Evolutionary conservation across 2,797 vertebrate species (phyloP), one percentile per base, ranked within the genome.

Genomic region (Myotis vivesi): DNA sequence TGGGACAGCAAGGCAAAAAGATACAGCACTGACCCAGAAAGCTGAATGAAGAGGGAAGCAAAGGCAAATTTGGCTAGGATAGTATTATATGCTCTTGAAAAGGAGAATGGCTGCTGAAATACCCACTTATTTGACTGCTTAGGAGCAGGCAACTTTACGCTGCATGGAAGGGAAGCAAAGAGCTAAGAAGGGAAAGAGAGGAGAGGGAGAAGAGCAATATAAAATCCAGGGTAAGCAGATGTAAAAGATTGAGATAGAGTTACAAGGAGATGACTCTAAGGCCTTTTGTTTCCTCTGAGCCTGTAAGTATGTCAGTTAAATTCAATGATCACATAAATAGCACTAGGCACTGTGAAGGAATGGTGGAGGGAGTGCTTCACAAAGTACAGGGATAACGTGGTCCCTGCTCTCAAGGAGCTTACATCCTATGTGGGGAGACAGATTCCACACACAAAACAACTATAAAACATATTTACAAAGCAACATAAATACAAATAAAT

Each of bases 401-500:
- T 83, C 90, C 87, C 82, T 96, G 75, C 94, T 91, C 88, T 80
- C 64, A 86, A 36, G 69, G 94, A 94, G 92, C 91, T 97, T 94
- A 97, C 94, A 95, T 82, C 51, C 82, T 95, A 41, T 17, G 88
- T 57, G 55, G 69, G 69, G 64, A 93, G 49, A 93, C 71, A 94
- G 51, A 84, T 23, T 23, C 68, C 87, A 88, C 57, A 38, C 23
- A 53, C 12, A 89, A 85, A 94, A 88, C 8, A 82, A 95, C 59
- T 89, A 86, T n/a, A 69, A 95, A 95, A 94, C 66, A 77, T 85
- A 94, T 86, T 95, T 95, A 95, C 93, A 96, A 87, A 96, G 85
- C 81, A 92, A 94, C 51, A 88, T 82, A 92, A 92, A 93, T 95
- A 96, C n/a, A 96, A 95, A 96, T 95, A 96, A 96, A 97, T 96